Evolutionary conservation across 35 echinoderm and acorn worm species (phyloP), one percentile per base, ranked within the genome.

Genomic region (Lytechinus variegatus): DNA sequence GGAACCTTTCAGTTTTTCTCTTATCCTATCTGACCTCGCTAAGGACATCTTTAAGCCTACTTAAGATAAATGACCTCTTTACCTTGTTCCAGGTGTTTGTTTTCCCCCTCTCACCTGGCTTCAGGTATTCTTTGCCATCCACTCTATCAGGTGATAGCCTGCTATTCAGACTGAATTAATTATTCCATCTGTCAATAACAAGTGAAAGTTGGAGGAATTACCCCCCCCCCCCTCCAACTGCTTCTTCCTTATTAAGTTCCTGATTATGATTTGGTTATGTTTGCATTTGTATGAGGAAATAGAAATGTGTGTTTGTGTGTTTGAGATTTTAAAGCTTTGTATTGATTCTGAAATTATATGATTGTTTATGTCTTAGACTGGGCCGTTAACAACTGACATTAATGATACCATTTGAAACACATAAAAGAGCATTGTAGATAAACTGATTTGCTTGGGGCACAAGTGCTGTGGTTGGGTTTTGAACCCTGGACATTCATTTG

Each of bases 11-110:
- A 71, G 61, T 71, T 13, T 44, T 71, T 21, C 61, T 71, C 61
- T 71, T 71, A 71, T 71, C 61, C 61, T 71, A 71, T 19, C 61
- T 71, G 61, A 71, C 61, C 61, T 71, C 16, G 61, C 61, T 71
- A 71, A 71, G 61, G 61, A 71, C 61, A 71, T 21, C 61, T 21
- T 71, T 71, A 71, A 71, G 61, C 61, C 61, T 71, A 71, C 61
- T 71, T 71, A 71, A 71, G 61, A 71, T 71, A 71, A 71, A 21
- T 71, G 61, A 71, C 61, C 61, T 71, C 61, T 71, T 71, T 71
- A 71, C 61, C 61, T 71, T 21, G 16, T 71, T 71, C 24, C 12
- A 14, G 61, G 16, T 71, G 16, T 71, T 71, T 71, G 61, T 71
- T 71, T 71, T 71, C 61, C 61, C 13, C 55, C 55, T 56, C 61